Evolutionary conservation across 2,888 invertebrate genomes (phyloP), one percentile per base, ranked within the genome.

Genomic region (Stegana nigrithorax): DNA sequence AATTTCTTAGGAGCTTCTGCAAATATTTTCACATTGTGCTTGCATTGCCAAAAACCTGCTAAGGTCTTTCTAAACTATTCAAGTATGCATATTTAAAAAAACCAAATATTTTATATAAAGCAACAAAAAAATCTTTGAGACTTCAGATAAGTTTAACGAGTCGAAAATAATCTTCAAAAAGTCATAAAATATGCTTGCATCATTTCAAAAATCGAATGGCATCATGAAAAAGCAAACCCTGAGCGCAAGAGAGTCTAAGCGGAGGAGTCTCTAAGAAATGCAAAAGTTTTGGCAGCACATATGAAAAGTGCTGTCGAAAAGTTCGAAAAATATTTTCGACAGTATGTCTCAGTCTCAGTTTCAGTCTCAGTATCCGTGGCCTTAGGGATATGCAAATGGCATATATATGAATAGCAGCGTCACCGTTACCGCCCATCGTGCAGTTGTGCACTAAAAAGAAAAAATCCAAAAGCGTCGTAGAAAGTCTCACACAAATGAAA

Each of bases 151-250:
- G 51, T 51, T 51, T 51, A 51, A 51, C 51, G 51, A 51, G 27
- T 51, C 51, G 51, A 51, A 51, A 51, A 51, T 51, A 27, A 51
- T 51, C 51, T 51, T 51, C 51, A 51, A 51, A 51, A 51, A 27
- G 51, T 51, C 23, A 23, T 51, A 51, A 51, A 51, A 27, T 51
- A 51, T 51, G 51, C 51, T 51, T 51, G 17, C 17, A 51, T 6
- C 51, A 27, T 17, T 26, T 27, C 23, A 27, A 25, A 51, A 51
- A 27, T 47, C 47, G 47, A 47, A 47, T 47, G 47, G 21, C 47
- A 47, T n/a, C 47, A 47, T 47, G n/a, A n/a, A n/a, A n/a, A n/a
- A n/a, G n/a, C n/a, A n/a, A n/a, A n/a, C n/a, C n/a, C n/a, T n/a
- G n/a, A n/a, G n/a, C n/a, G n/a, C n/a, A n/a, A n/a, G n/a, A n/a